Conservation (phyloP, 2,888 invertebrate genomes). For the Lucinisca nassula region DNA sequence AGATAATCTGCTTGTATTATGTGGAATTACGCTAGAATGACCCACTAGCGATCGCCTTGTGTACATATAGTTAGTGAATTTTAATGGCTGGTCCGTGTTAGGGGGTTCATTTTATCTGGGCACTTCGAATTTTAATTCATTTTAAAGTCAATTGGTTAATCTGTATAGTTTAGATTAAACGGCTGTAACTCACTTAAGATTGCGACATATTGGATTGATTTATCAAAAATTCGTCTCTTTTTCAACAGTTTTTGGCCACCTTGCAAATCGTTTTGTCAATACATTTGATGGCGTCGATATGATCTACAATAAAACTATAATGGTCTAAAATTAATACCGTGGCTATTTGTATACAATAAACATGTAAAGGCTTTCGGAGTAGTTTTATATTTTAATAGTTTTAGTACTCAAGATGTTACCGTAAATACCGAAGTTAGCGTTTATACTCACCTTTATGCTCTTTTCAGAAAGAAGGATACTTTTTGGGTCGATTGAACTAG, state of each 20-base stretch:
- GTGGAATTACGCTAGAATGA: too few relatives aligned
- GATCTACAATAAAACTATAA: not conserved
- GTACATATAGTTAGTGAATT: not conserved
- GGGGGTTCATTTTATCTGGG: not conserved
- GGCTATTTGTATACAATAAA: not conserved
- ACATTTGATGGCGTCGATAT: not conserved
- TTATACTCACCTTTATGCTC: too few relatives aligned
- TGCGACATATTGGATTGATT: not conserved
- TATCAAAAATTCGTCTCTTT: slow-evolving; percentile 3
- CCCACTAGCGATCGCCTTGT: too few relatives aligned
- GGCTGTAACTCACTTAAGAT: not conserved
- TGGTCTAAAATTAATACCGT: not conserved
- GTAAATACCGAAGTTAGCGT: too few relatives aligned
- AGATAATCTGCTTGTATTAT: too few relatives aligned
- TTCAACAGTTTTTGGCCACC: slow-evolving; percentile 4
- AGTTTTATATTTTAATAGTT: too few relatives aligned
- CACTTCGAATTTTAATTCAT: not conserved
- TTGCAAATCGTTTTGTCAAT: slow-evolving; percentile 4
- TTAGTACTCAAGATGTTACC: too few relatives aligned
- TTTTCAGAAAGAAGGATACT: too few relatives aligned
- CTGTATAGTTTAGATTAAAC: not conserved
- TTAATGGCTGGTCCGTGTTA: not conserved
- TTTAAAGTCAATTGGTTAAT: slow-evolving; percentile 14
- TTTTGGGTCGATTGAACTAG: too few relatives aligned
- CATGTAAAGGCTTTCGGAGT: too few relatives aligned